Conservation (phyloP, 2,888 invertebrate genomes). For the Himalopsyche kuldschensis region DNA sequence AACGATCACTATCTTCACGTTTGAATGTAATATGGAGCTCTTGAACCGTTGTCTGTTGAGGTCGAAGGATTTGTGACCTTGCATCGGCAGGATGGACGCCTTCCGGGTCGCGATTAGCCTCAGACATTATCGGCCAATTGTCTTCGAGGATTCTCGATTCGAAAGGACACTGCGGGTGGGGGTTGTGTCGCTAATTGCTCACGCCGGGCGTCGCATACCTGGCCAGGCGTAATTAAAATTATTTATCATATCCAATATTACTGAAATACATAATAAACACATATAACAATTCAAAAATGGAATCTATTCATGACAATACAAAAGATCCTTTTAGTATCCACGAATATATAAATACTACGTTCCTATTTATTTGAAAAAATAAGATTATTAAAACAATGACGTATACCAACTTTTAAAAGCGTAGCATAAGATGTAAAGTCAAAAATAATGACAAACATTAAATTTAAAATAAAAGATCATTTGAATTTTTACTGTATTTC, state of each 20-base stretch:
- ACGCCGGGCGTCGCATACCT: not conserved
- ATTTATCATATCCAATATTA: not conserved
- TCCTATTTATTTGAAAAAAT: too few relatives aligned
- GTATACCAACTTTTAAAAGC: too few relatives aligned
- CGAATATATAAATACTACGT: too few relatives aligned
- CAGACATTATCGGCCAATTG: constrained; percentile 23
- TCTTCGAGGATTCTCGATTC: not conserved
- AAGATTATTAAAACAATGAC: too few relatives aligned
- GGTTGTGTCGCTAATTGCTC: not conserved
- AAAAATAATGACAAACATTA: too few relatives aligned
- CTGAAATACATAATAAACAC: too few relatives aligned
- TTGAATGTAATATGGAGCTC: not conserved
- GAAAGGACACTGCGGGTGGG: constrained; percentile 4
- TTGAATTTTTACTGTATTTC: too few relatives aligned
- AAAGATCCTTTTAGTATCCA: too few relatives aligned
- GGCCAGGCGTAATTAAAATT: not conserved
- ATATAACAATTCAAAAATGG: too few relatives aligned
- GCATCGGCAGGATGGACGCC: not conserved
- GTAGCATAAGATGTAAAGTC: too few relatives aligned
- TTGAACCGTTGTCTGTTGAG: not conserved
- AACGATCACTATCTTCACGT: not conserved
- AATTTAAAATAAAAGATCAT: too few relatives aligned
- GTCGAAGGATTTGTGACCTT: not conserved
- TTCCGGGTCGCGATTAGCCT: not conserved
- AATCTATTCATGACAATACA: too few relatives aligned